phyloP scores from a whole-genome alignment of 2,888 invertebrate genomes.

The Leptopilina drosophilae region DNA sequence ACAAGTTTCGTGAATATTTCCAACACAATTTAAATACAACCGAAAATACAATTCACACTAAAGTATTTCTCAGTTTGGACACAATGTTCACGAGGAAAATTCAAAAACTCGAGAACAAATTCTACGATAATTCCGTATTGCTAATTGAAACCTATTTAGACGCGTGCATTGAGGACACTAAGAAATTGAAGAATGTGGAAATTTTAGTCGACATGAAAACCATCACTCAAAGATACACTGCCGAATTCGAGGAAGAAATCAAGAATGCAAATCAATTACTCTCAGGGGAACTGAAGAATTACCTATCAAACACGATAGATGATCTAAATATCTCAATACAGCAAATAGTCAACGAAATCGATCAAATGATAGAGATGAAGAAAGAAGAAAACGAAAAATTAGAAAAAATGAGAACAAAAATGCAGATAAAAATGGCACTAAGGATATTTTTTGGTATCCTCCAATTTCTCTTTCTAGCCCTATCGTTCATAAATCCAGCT shows the following conservation, averaged over 20 bases:
- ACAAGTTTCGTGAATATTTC: background rate
- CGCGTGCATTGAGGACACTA: background rate
- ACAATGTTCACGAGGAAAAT: background rate
- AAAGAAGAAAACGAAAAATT: background rate
- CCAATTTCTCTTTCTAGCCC: background rate
- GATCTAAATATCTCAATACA: background rate
- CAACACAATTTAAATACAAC: background rate
- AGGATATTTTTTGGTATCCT: background rate
- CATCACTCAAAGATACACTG: background rate
- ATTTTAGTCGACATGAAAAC: background rate
- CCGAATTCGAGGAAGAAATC: background rate
- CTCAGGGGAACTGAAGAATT: background rate
- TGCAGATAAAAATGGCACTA: background rate
- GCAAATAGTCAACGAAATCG: background rate
- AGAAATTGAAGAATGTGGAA: background rate
- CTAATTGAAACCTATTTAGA: background rate
- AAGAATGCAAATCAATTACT: background rate
- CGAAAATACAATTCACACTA: background rate
- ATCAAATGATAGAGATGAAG: background rate
- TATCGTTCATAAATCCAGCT: background rate
- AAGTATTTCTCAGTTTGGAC: background rate
- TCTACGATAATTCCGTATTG: background rate
- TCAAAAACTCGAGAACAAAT: background rate
- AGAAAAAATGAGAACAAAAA: background rate
- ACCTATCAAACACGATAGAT: background rate